Base-by-base conservation (phyloP, 2,113 vertebrate species). In the Ivindomyrus marchei region DNA sequence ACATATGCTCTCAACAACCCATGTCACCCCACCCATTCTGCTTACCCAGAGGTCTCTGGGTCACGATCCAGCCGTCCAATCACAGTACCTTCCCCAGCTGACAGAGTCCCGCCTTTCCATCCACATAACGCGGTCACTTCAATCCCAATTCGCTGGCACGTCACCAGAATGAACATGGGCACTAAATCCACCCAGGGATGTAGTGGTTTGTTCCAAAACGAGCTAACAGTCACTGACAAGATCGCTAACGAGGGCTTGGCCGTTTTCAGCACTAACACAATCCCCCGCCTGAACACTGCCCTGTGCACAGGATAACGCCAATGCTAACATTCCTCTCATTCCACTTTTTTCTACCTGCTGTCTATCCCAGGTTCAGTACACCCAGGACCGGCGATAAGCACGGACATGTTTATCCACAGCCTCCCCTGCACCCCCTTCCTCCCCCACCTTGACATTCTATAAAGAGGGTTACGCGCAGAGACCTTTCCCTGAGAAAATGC, bases 401-500 rank as follows among this genome's bases (percentile, higher is more conserved):
- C 19, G 91, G 85, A 88, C 91, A 91, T 93, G 91, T 93, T 93
- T 93, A 92, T 93, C 24, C 91, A 15, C 56, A 90, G 10, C 87
- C 92, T 27, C n/a, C 56, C 56, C 4, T 1, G 92, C 90, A 62
- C 77, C 91, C 91, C 89, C 66, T 80, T 84, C 89, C 70, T 62
- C 62, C 91, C 91, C 89, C 62, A 85, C 87, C 90, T 47, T 83
- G 88, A 89, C 90, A 90, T 89, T 94, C 92, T 93, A 92, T 92
- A 92, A 91, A 92, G 90, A 89, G 91, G 89, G 91, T 90, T 90
- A 87, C 90, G 90, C 91, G 91, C 91, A 90, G 92, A 90, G 91
- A 91, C 93, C 93, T 92, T 93, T 90, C 90, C 91, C 94, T 93
- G 89, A 88, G 91, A 91, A 92, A 50, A 53, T 91, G 94, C 92